A percentile compares a stretch with the other conserved stretches of the same genome.
Evolutionary conservation across 1,140 invertebrate genomes (phyloP).

Genomic region (Ceratina calcarata): DNA sequence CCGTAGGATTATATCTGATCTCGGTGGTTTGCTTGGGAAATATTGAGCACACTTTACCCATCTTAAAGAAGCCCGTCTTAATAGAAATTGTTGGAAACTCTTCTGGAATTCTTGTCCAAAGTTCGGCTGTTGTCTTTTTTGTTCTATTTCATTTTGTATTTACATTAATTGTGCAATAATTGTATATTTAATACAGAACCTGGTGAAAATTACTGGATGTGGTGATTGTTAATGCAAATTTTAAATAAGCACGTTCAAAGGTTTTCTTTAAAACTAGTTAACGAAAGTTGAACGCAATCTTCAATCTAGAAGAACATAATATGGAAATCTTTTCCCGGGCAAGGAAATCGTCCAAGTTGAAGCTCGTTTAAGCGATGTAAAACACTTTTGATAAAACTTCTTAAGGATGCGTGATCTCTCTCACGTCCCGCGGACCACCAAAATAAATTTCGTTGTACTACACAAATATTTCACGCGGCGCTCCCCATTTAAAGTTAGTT

Average conservation of each 20-base stretch:
- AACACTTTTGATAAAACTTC: slow-evolving; percentile 46
- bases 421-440: neutral
- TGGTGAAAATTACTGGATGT: no score
- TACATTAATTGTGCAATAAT: neutral
- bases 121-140: neutral
- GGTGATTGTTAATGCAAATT: neutral
- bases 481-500: slow-evolving; percentile 58
- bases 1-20: slow-evolving; percentile 5
- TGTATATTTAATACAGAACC: neutral
- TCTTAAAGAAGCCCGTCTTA: neutral
- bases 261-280: neutral
- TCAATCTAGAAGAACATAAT: neutral
- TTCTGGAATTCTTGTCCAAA: neutral
- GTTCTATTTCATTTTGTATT: neutral
- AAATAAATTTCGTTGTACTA: slow-evolving; percentile 48
- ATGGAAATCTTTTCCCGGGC: no score
- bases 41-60: neutral
- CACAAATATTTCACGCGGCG: slow-evolving; percentile 47
- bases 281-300: neutral
- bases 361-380: slow-evolving; percentile 32
- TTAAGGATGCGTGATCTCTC: slow-evolving; percentile 1
- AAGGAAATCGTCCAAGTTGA: neutral
- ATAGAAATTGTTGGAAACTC: slow-evolving; percentile 19
- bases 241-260: neutral
- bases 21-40: slow-evolving; percentile 4